Evolutionary conservation across 1,140 invertebrate species (phyloP), one percentile per base, ranked within the genome.

Genomic region (Pseudomyrmex gracilis): DNA sequence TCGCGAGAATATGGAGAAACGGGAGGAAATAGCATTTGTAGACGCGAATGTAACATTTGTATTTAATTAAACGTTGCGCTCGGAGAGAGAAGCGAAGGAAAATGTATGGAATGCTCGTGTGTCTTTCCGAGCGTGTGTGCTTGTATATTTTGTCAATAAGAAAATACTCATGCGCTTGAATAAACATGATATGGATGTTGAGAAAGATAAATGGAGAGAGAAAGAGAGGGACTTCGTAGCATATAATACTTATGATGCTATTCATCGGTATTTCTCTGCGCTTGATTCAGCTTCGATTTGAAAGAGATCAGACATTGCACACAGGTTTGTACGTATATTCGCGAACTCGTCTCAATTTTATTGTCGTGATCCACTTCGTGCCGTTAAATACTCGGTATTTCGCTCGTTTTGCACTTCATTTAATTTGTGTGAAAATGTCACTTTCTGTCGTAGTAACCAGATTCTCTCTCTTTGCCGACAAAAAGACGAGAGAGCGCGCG

Each of bases 51-150:
- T 53, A 43, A 22, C n/a, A 20, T 66, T 67, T 77, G 24, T n/a
- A 53, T 74, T 74, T 77, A 53, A 77, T 67, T 66, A 77, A 77
- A 77, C 55, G 15, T 55, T 77, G 17, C 47, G 13, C 45, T 1
- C 7, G 24, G 20, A 10, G 20, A n/a, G 55, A n/a, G 15, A 34
- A n/a, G n/a, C n/a, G n/a, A n/a, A 15, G 10, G n/a, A 60, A 15
- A 43, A 66, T 66, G n/a, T 76, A 47, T 15, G 12, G 5, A 60
- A 49, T 63, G 20, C 15, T 24, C 7, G 12, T 1, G 47, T n/a
- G 45, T 17, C 10, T 74, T 34, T 34, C 34, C 34, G 5, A 34
- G 34, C n/a, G 17, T 64, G 17, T 64, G 13, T 12, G 24, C 2
- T 74, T 17, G 34, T 10, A 12, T 10, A 15, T 66, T 66, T 1